Evolutionary conservation across 1,140 invertebrate species (phyloP).

Genomic region (Tetramorium alpestre): DNA sequence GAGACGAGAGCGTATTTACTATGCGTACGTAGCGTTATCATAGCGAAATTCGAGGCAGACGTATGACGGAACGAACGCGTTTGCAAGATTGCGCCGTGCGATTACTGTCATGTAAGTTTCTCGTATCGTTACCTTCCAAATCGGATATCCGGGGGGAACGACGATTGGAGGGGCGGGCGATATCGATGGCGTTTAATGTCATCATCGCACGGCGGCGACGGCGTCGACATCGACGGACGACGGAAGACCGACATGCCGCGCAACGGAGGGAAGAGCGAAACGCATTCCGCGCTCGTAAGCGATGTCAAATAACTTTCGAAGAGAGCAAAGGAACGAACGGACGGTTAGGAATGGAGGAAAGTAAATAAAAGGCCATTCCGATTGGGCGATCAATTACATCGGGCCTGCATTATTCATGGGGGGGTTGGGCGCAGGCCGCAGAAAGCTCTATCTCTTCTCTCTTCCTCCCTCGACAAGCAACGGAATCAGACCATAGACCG

Average conservation of each 20-base stretch:
- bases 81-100: conserved; percentile 34
- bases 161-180: background rate
- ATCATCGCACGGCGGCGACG: conserved; percentile 44
- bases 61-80: background rate
- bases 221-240: background rate
- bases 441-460: conserved; percentile 81
- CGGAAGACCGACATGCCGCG: conserved; percentile 7
- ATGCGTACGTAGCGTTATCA: conserved; percentile 3
- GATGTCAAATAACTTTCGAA: conserved; percentile 84
- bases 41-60: conserved; percentile 20
- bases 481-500: conserved; percentile 78
- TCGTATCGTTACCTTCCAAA: conserved; percentile 40
- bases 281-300: conserved; percentile 81
- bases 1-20: background rate
- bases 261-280: conserved; percentile 55
- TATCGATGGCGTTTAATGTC: conserved; percentile 57
- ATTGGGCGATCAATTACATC: conserved; percentile 86
- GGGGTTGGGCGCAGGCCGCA: conserved; percentile 82
- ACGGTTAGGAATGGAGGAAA: conserved; percentile 81
- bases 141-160: conserved; percentile 23
- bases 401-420: conserved; percentile 85
- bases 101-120: conserved; percentile 54
- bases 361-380: conserved; percentile 86
- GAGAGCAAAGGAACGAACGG: conserved; percentile 79
- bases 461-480: conserved; percentile 63